Conservation (phyloP, 2,113 vertebrate species). For the Bucco capensis region DNA sequence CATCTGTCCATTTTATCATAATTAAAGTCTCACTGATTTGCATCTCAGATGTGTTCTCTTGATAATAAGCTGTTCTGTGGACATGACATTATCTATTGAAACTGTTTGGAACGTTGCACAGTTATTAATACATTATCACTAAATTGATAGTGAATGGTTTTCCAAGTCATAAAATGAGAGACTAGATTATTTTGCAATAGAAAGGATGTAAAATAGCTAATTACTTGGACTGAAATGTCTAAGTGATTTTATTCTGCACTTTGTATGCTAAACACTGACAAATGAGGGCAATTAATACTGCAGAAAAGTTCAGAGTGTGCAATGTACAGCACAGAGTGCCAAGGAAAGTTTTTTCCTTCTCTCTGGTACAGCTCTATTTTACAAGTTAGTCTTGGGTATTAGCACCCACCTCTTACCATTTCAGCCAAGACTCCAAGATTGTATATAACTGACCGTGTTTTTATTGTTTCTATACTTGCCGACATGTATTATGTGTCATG, state of each 20-base stretch:
- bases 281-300: conserved; percentile 15
- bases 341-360: neutral
- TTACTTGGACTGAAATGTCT: neutral
- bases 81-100: conserved; percentile 23
- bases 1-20: neutral
- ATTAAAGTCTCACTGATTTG: conserved; percentile 14
- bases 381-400: neutral
- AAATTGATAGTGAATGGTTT: conserved; percentile 21
- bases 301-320: neutral
- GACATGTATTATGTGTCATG: neutral
- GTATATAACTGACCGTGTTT: neutral
- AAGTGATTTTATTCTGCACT: conserved; percentile 20
- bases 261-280: conserved; percentile 19
- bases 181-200: conserved; percentile 20
- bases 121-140: conserved; percentile 27
- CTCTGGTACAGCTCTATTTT: neutral
- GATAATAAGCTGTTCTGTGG: neutral
- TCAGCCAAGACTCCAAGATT: neutral
- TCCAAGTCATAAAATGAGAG: neutral
- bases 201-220: conserved; percentile 16
- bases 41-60: conserved; percentile 14
- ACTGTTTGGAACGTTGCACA: neutral
- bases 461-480: neutral
- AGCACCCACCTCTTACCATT: neutral
- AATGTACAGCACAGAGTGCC: neutral